Base-by-base conservation (phyloP, 2,888 invertebrate species). In the Eurois occulta region DNA sequence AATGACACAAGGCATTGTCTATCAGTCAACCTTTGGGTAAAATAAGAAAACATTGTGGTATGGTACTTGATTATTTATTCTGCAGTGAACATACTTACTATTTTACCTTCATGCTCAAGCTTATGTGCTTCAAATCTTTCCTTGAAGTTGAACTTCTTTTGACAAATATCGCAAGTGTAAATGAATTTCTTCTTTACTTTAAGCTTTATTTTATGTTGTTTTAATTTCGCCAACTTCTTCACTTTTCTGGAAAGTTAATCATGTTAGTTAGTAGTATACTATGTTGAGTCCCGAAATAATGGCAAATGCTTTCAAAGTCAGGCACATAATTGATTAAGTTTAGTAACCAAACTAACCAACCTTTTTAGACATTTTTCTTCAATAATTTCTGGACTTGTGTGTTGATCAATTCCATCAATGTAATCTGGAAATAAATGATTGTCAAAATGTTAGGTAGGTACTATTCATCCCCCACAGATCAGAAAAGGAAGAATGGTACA, bases 41-140 rank as follows among this genome's bases (percentile, higher is more conserved):
- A n/a, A n/a, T n/a, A n/a, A n/a, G n/a, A n/a, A n/a, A n/a, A n/a
- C n/a, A n/a, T n/a, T n/a, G n/a, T n/a, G n/a, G n/a, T n/a, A n/a
- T n/a, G n/a, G n/a, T n/a, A n/a, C n/a, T n/a, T n/a, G n/a, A n/a
- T n/a, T n/a, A n/a, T 60, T 35, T 28, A 38, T 41, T 73, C n/a
- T 28, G 24, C 21, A 38, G 13, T 24, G 0, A 32, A 10, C 24
- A 58, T 77, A 91, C 94, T 92, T 90, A 96, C 96, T 77, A 89
- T 89, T 90, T 94, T 94, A 2, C 93, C 95, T 78, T 95, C 90
- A 91, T 96, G 96, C 77, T 91, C 91, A 16, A 94, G 88, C 85
- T 93, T 94, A 75, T 96, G 96, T 48, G 94, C 93, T 87, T 95
- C 94, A 90, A 93, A 94, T 83, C 94, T 91, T 70, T 94, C 93